phyloP scores from a whole-genome alignment of 2,888 invertebrate genomes.

The Hyalella azteca region DNA sequence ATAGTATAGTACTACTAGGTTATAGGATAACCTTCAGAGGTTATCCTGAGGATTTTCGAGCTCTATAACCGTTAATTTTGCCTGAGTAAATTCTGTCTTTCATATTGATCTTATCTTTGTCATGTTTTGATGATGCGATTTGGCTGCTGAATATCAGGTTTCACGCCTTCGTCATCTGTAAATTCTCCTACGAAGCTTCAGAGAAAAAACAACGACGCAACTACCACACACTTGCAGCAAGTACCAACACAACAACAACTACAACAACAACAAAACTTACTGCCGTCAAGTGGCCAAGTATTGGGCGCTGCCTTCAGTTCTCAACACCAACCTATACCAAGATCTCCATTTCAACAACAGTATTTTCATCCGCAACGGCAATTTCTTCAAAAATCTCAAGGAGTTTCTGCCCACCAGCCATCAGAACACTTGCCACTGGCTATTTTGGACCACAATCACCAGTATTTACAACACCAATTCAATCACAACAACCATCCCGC shows the following conservation, averaged over 20 bases:
- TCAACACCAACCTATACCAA: background rate
- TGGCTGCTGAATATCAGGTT: background rate
- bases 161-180: background rate
- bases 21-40: too few relatives aligned
- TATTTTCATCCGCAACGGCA: background rate
- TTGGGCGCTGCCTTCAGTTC: too few relatives aligned
- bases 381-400: background rate
- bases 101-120: background rate
- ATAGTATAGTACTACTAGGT: too few relatives aligned
- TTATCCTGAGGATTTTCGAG: too few relatives aligned
- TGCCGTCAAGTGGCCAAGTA: too few relatives aligned
- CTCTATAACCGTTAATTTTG: too few relatives aligned
- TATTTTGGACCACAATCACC: too few relatives aligned
- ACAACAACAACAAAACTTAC: too few relatives aligned
- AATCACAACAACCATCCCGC: too few relatives aligned
- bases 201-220: background rate
- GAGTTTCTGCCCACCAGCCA: background rate
- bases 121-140: background rate
- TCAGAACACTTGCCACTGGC: background rate
- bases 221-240: background rate
- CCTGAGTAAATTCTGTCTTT: too few relatives aligned
- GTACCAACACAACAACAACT: background rate
- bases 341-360: background rate
- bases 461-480: background rate
- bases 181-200: background rate